Conservation (phyloP, 2,888 invertebrate species). For the Orchesella flavescens region DNA sequence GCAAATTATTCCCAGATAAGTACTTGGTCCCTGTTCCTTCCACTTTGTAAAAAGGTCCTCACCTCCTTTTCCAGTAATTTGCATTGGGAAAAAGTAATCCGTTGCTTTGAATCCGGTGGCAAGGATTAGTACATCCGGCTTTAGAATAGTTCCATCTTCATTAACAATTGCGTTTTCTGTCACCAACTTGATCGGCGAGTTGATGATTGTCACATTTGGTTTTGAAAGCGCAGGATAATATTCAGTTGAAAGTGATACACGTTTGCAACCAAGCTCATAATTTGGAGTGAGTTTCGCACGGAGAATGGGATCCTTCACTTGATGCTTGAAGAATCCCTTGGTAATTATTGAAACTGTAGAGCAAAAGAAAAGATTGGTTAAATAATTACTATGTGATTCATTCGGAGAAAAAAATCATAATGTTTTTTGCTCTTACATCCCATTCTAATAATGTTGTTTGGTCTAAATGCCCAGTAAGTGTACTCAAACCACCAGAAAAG, state of each 20-base stretch:
- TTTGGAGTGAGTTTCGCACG: background rate
- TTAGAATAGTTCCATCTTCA: slow-evolving; percentile 18
- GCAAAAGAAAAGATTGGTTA: too few species aligned
- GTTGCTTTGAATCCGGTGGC: too few species aligned
- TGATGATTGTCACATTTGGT: slow-evolving; percentile 30
- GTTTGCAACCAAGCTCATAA: slow-evolving; percentile 50
- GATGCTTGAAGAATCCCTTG: background rate
- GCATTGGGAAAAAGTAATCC: too few species aligned
- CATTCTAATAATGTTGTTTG: background rate
- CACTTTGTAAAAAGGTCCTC: background rate
- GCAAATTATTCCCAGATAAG: background rate
- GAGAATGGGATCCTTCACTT: background rate
- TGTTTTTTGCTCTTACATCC: background rate
- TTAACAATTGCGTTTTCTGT: slow-evolving; percentile 34
- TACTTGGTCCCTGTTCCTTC: background rate
- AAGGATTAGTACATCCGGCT: background rate
- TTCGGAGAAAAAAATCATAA: background rate
- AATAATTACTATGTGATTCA: too few species aligned
- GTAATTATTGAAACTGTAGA: background rate
- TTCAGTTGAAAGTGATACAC: slow-evolving; percentile 26
- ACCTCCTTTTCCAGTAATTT: too few species aligned
- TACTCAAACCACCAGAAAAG: slow-evolving; percentile 59
- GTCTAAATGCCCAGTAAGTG: too few species aligned
- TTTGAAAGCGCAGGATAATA: slow-evolving; percentile 32
- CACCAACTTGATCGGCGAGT: slow-evolving; percentile 16